Conservation (phyloP, 2,888 invertebrate genomes). For the Enchytraeus crypticus region DNA sequence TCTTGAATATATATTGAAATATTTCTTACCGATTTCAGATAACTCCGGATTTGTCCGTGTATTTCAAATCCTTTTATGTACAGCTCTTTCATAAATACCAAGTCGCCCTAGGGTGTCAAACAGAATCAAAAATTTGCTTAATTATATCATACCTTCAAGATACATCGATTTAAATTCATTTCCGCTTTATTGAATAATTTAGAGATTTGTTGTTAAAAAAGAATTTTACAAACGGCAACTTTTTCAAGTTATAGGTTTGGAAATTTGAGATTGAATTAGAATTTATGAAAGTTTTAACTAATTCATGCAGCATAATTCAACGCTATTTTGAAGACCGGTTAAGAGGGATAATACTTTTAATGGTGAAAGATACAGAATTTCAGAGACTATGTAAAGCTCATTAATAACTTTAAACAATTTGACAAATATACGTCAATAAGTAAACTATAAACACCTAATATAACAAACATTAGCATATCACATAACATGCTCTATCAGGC, state of each 20-base stretch:
- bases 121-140: no score
- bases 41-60: conserved; percentile 60
- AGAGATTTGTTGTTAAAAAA: no score
- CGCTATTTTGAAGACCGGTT: no score
- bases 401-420: background rate
- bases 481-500: no score
- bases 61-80: conserved; percentile 63
- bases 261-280: background rate
- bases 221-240: no score
- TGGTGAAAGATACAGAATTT: background rate
- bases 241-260: background rate
- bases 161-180: no score
- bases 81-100: conserved; percentile 76
- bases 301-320: no score
- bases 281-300: background rate
- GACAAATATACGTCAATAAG: background rate
- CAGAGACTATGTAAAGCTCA: background rate
- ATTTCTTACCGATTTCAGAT: conserved; percentile 37
- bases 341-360: no score
- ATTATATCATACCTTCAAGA: no score
- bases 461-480: no score
- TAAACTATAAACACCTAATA: background rate
- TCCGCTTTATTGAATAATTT: no score
- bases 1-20: no score
- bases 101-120: conserved; percentile 74